A percentile compares a stretch with the other conserved stretches of the same genome.
phyloP scores from a whole-genome alignment of 1,140 invertebrate species.

The Papilio polytes region DNA sequence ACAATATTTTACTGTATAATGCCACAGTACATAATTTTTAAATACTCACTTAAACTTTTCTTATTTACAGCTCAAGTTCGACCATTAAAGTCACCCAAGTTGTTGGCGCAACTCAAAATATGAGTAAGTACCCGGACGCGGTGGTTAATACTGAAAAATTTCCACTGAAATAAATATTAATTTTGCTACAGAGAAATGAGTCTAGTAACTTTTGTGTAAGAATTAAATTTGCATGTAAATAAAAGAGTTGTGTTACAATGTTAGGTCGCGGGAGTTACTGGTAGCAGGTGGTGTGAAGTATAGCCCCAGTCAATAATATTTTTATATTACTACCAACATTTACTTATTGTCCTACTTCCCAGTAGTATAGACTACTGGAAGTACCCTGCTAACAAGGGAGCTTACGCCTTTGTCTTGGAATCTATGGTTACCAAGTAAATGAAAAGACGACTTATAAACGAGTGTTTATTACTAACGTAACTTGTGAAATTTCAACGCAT shows the following conservation, averaged over 20 bases:
- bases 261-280: background rate
- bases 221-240: background rate
- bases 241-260: background rate
- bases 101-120: slow-evolving; percentile 47
- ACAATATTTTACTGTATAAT: slow-evolving; percentile 39
- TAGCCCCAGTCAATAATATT: slow-evolving; percentile 9
- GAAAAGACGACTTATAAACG: background rate
- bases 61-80: slow-evolving; percentile 61
- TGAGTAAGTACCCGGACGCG: slow-evolving; percentile 47
- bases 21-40: slow-evolving; percentile 42
- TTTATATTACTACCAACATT: background rate
- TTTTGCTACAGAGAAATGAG: background rate
- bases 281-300: slow-evolving; percentile 4
- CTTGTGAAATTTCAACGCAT: no score
- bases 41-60: slow-evolving; percentile 47
- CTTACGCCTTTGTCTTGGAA: background rate
- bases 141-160: slow-evolving; percentile 34
- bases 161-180: slow-evolving; percentile 9
- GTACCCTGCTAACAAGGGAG: background rate
- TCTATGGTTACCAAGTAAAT: background rate
- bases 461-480: no score
- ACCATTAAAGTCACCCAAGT: slow-evolving; percentile 50
- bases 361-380: no score
- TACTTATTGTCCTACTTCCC: background rate
- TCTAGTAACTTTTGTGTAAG: background rate